These are phyloP conservation scores for Coregonus suidteri DNA, from an alignment of 2,797 vertebrate species.

Conservation along the genomic window DNA sequence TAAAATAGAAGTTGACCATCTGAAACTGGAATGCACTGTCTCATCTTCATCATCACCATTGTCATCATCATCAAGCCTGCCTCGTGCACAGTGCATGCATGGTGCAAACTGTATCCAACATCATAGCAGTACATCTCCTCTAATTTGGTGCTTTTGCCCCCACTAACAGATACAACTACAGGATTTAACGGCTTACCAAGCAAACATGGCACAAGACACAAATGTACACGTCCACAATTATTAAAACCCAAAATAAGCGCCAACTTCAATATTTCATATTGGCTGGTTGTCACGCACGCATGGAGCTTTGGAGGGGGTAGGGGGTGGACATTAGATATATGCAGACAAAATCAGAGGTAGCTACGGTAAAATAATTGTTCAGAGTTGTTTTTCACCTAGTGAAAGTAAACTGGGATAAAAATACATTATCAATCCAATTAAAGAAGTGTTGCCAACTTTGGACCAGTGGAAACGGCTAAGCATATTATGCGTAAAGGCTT, in stretches of 20 bases:
- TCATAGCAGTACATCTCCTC: neutral
- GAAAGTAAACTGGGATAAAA: neutral
- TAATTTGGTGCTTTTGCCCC: neutral
- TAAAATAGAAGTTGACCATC: neutral
- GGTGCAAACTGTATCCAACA: neutral
- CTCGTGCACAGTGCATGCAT: neutral
- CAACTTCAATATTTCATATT: neutral
- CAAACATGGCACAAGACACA: neutral
- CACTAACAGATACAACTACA: neutral
- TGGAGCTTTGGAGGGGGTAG: neutral
- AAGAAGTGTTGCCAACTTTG: neutral
- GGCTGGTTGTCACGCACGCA: neutral
- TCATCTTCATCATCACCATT: neutral
- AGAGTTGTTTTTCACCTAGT: neutral
- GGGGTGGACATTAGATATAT: too few relatives aligned
- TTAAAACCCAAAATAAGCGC: neutral
- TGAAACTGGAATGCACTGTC: neutral
- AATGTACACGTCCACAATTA: neutral
- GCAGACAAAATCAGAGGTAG: too few relatives aligned
- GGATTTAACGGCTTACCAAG: slow-evolving; percentile 6
- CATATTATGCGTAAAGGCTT: neutral
- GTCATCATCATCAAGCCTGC: neutral
- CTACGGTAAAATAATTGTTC: neutral
- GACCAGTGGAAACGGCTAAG: neutral
- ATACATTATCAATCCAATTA: neutral